These are phyloP conservation scores for Serranus cabrilla DNA, from an alignment of 2,797 vertebrate species.

Conservation along the genomic window DNA sequence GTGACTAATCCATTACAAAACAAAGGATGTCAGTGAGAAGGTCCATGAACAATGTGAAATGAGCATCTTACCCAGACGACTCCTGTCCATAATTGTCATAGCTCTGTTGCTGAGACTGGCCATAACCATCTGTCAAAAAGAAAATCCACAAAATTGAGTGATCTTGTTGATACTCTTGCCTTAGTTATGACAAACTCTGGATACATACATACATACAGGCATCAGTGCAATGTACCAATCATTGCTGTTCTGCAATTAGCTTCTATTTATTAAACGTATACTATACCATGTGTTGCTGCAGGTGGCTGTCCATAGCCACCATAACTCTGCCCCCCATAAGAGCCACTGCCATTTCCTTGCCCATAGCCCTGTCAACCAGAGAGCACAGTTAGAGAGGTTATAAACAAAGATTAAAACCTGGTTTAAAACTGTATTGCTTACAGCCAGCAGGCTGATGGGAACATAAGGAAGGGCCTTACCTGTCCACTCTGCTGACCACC, in stretches of 20 bases:
- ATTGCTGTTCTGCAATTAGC: no score
- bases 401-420: neutral
- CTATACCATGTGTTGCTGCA: slow-evolving; percentile 51
- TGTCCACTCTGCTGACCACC: slow-evolving; percentile 79
- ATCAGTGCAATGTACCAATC: neutral
- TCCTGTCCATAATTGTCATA: slow-evolving; percentile 79
- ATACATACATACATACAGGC: no score
- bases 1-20: neutral
- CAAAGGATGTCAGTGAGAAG: neutral
- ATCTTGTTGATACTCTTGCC: no score
- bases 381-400: neutral
- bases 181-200: no score
- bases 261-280: neutral
- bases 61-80: slow-evolving; percentile 77
- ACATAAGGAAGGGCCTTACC: slow-evolving; percentile 61
- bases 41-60: neutral
- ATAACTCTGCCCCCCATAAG: slow-evolving; percentile 80
- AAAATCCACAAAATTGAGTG: neutral
- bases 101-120: slow-evolving; percentile 73
- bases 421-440: accelerated
- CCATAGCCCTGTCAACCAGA: slow-evolving; percentile 74
- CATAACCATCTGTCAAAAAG: slow-evolving; percentile 66
- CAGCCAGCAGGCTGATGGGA: accelerated
- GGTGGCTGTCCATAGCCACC: slow-evolving; percentile 78
- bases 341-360: slow-evolving; percentile 81